Evolutionary conservation across 2,888 invertebrate genomes (phyloP).

Genomic region (Agrilus cyanescens): DNA sequence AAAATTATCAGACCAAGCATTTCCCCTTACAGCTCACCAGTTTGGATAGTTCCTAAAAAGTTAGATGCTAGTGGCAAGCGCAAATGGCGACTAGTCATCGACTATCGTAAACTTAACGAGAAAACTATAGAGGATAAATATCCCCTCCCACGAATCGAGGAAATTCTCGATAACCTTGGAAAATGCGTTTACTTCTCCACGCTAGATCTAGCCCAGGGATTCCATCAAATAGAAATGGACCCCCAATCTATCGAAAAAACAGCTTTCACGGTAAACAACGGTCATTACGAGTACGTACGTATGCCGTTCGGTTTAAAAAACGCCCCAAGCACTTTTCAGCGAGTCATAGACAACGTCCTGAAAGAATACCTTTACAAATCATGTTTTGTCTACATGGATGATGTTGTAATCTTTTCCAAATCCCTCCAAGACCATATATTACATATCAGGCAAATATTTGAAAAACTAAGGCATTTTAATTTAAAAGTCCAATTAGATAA

Average conservation of each 20-base stretch:
- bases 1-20: slow-evolving; percentile 8
- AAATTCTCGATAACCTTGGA: slow-evolving; percentile 16
- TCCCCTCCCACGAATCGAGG: slow-evolving; percentile 12
- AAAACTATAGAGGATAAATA: slow-evolving; percentile 12
- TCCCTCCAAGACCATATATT: slow-evolving; percentile 13
- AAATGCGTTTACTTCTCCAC: slow-evolving; percentile 14
- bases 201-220: slow-evolving; percentile 17
- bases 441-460: slow-evolving; percentile 13
- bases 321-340: slow-evolving; percentile 20
- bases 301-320: no score
- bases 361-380: slow-evolving; percentile 11
- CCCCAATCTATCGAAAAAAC: no score
- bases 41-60: slow-evolving; percentile 2
- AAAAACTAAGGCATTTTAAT: slow-evolving; percentile 11
- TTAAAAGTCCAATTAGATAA: slow-evolving; percentile 14
- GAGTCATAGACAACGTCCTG: slow-evolving; percentile 18
- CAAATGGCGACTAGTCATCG: slow-evolving; percentile 7
- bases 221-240: no score
- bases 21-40: no score
- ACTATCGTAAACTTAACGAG: slow-evolving; percentile 8
- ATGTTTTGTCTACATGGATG: slow-evolving; percentile 18
- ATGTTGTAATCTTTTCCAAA: slow-evolving; percentile 15
- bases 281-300: no score
- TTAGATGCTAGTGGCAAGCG: slow-evolving; percentile 2
- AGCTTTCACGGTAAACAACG: slow-evolving; percentile 17